A percentile compares a stretch with the other conserved stretches of the same genome.
Evolutionary conservation across 2,113 vertebrate genomes (phyloP).

Genomic region (Motacilla alba): DNA sequence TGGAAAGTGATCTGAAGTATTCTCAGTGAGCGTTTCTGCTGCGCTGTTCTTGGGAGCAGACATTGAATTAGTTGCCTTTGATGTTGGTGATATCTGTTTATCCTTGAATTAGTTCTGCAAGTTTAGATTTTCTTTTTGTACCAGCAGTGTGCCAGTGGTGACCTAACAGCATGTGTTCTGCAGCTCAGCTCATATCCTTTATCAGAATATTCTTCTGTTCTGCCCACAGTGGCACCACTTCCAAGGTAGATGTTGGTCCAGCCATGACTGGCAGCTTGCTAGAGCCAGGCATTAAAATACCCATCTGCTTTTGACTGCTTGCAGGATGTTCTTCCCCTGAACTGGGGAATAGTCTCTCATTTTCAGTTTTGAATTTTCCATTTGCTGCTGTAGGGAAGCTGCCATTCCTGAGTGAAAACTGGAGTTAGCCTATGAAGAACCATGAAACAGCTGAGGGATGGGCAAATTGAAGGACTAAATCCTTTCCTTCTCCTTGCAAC

Average conservation of each 20-base stretch:
- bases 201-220: background rate
- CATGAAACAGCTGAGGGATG: background rate
- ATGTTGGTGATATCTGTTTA: background rate
- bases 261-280: background rate
- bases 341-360: background rate
- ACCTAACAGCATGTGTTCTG: background rate
- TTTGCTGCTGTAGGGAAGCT: background rate
- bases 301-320: constrained; percentile 5
- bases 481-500: background rate
- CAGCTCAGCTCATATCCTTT: background rate
- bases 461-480: background rate
- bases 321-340: background rate
- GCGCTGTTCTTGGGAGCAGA: accelerated
- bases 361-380: background rate
- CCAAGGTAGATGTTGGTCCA: background rate
- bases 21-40: background rate
- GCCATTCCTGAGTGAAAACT: background rate
- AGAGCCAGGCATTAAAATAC: background rate
- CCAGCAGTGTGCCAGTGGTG: background rate
- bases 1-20: background rate
- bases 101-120: background rate
- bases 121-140: background rate
- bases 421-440: background rate
- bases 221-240: background rate
- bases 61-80: background rate